phyloP scores from a whole-genome alignment of 2,797 vertebrate species.

The Melanitta fusca region DNA sequence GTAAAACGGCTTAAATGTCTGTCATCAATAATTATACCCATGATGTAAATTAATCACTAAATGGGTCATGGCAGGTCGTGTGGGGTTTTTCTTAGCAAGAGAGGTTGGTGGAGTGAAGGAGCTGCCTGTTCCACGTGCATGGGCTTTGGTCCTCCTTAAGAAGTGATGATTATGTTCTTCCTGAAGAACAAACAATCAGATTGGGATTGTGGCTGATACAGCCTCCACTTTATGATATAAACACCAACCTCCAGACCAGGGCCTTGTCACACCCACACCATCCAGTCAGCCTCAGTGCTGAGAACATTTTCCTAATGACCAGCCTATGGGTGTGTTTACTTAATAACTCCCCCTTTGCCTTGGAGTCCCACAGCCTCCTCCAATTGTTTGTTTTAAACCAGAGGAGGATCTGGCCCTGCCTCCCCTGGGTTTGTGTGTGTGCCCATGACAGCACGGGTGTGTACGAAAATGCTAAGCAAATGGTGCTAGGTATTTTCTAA shows the following conservation, averaged over 20 bases:
- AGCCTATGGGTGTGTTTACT: background rate
- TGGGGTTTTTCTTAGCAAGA: background rate
- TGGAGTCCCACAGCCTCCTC: background rate
- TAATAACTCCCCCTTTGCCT: background rate
- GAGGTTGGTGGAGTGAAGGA: background rate
- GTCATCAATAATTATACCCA: background rate
- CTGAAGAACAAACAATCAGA: background rate
- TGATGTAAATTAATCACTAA: background rate
- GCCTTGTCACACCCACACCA: rapidly evolving
- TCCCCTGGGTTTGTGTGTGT: background rate
- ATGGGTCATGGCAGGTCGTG: rapidly evolving
- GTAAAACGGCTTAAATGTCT: background rate
- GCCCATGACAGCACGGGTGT: background rate
- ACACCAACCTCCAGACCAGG: rapidly evolving
- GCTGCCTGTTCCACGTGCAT: background rate
- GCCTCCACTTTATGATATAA: rapidly evolving
- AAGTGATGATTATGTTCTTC: background rate
- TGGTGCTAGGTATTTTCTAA: background rate
- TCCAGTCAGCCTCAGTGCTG: background rate
- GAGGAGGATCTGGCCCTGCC: background rate
- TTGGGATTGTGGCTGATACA: rapidly evolving
- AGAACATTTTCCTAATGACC: background rate
- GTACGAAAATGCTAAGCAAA: background rate
- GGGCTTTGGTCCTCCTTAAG: background rate
- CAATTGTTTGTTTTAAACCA: background rate